Evolutionary conservation across 2,888 invertebrate species (phyloP).

Genomic region (Omphaloscelis lunosa): DNA sequence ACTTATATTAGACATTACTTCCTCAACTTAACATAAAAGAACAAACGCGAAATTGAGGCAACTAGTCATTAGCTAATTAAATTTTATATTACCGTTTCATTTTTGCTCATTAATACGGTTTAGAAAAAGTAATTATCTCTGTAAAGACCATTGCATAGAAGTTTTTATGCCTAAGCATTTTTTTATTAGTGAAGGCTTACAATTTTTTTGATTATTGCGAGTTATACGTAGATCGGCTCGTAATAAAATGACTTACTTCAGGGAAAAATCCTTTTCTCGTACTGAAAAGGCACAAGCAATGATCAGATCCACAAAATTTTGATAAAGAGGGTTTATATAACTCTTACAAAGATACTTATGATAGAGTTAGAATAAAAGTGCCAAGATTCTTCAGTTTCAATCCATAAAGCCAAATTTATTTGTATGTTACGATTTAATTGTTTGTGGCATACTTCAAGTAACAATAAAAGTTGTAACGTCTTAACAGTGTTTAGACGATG

Average conservation of each 20-base stretch:
- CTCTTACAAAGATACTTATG: background rate
- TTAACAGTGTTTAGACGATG: background rate
- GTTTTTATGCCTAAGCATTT: background rate
- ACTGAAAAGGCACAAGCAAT: background rate
- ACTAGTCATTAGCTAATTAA: conserved; percentile 13
- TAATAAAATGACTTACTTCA: background rate
- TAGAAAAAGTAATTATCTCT: conserved; percentile 20
- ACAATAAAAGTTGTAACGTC: background rate
- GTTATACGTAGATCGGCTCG: background rate
- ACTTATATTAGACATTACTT: conserved; percentile 25
- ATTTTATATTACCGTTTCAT: conserved; percentile 29
- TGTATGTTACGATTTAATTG: background rate
- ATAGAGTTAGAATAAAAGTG: too few relatives aligned
- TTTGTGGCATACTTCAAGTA: background rate
- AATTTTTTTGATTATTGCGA: background rate
- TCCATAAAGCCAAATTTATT: background rate
- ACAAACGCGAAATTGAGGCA: conserved; percentile 33
- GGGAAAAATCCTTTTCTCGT: background rate
- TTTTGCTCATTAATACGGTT: conserved; percentile 25
- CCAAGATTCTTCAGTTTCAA: background rate
- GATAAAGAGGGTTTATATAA: background rate
- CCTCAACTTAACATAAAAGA: conserved; percentile 22
- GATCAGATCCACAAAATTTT: background rate
- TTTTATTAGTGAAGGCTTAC: background rate
- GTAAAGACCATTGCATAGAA: background rate